Evolutionary conservation across 2,797 vertebrate genomes (phyloP).

Genomic region (Sebastes oblongus): DNA sequence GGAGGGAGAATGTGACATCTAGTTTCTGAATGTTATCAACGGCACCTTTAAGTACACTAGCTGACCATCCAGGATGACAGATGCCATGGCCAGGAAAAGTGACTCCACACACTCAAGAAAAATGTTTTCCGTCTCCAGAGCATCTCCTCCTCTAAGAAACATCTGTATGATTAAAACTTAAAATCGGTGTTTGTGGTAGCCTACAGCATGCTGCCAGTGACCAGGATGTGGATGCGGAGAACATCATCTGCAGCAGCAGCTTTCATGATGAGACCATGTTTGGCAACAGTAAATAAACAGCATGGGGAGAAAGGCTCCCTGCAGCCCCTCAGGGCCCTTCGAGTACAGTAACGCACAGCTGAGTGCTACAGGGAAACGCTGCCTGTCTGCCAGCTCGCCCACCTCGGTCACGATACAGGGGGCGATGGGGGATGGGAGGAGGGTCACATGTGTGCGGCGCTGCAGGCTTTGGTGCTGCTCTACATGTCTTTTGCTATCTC

Average conservation of each 20-base stretch:
- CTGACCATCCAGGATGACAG: neutral
- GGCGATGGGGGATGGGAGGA: slow-evolving; percentile 19
- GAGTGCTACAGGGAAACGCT: slow-evolving; percentile 44
- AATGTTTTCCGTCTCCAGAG: neutral
- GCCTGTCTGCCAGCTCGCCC: slow-evolving; percentile 44
- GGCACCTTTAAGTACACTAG: too few species aligned
- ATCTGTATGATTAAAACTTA: neutral
- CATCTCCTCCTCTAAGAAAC: neutral
- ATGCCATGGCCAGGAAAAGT: neutral
- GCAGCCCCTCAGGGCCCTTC: slow-evolving; percentile 25
- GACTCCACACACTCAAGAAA: neutral
- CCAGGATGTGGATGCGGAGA: slow-evolving; percentile 15
- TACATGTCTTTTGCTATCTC: neutral
- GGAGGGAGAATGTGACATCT: fast-evolving
- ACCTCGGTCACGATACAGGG: slow-evolving; percentile 29
- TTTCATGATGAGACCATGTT: slow-evolving; percentile 27
- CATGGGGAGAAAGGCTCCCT: slow-evolving; percentile 14
- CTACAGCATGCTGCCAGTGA: neutral
- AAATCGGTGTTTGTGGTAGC: neutral
- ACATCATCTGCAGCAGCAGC: slow-evolving; percentile 18
- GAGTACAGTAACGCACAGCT: slow-evolving; percentile 65
- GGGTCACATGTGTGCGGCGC: slow-evolving; percentile 33
- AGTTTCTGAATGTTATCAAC: too few species aligned
- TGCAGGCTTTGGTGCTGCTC: slow-evolving; percentile 29
- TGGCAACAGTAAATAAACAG: slow-evolving; percentile 52